Base-by-base conservation (phyloP, 2,797 vertebrate species). In the Nothura maculosa region DNA sequence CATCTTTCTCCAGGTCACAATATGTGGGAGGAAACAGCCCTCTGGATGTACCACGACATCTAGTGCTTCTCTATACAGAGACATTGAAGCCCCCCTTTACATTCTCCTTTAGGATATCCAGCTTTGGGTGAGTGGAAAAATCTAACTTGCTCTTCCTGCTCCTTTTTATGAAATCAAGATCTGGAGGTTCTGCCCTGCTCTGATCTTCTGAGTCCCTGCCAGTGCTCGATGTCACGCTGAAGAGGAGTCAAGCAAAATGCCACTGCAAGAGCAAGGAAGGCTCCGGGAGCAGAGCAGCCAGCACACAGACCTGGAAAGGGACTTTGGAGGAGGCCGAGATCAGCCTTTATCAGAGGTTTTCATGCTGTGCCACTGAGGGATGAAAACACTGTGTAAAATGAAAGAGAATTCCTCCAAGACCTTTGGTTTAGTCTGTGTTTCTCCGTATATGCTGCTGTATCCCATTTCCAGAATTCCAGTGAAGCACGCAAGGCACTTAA, bases 331-430 rank as follows among this genome's bases (percentile, higher is more conserved):
- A 54, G 36, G 40, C 18, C 8, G 61, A 64, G 11, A 75, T 38
- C 3, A 42, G 6, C 3, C 11, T 52, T 61, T 9, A 48, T 12
- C 32, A 76, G 22, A 79, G 12, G 17, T 25, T 69, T 85, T 79
- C n/a, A 61, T 0, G 1, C 7, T 48, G n/a, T 72, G 38, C 22
- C 10, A 60, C 20, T 60, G 5, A 1, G 87, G 66, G 4, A 1
- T 24, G 55, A 82, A 79, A 68, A 40, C 6, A 18, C 18, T 80
- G 9, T 30, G 74, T 15, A 79, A 30, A 27, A 61, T 12, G 34
- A 55, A 79, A 2, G 2, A 19, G 10, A 69, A 38, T 48, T 42
- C 25, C 20, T 30, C 38, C 28, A 7, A 52, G 36, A 42, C 30
- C 72, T 78, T 43, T 63, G 9, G 3, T 21, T 66, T 40, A 69